phyloP scores from a whole-genome alignment of 2,888 invertebrate genomes.

The Hecatera dysodea region DNA sequence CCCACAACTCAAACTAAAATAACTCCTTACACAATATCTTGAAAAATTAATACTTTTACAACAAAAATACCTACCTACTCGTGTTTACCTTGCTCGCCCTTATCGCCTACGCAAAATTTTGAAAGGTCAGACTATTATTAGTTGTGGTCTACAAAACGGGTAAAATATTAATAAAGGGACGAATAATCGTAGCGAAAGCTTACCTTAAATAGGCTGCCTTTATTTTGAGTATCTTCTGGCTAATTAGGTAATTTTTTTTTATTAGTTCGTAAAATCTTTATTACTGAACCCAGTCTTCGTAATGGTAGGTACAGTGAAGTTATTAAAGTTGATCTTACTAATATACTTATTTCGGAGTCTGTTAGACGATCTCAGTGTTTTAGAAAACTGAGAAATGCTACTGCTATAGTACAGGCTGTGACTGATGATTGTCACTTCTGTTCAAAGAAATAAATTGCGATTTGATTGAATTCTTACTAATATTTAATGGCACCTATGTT shows the following conservation, averaged over 20 bases:
- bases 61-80: not conserved
- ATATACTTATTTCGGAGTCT: not conserved
- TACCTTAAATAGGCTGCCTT: conserved; percentile 10
- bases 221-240: not conserved
- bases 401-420: not conserved
- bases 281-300: not conserved
- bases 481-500: no score
- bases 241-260: conserved; percentile 8
- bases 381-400: not conserved
- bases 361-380: not conserved
- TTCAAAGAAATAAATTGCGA: not conserved
- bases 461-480: not conserved
- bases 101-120: conserved; percentile 28
- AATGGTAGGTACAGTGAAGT: not conserved
- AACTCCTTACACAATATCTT: not conserved
- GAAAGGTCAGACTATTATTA: conserved; percentile 40
- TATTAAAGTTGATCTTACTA: not conserved
- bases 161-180: conserved; percentile 26
- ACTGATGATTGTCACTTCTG: not conserved
- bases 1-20: not conserved
- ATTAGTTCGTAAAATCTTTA: not conserved
- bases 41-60: conserved; percentile 13
- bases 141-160: not conserved
- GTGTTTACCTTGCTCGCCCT: not conserved
- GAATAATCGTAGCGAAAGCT: conserved; percentile 4